A percentile compares a stretch with the other conserved stretches of the same genome.
These are phyloP conservation scores for Dysmachus trigonus DNA, from an alignment of 2,888 invertebrate species.

Conservation along the genomic window DNA sequence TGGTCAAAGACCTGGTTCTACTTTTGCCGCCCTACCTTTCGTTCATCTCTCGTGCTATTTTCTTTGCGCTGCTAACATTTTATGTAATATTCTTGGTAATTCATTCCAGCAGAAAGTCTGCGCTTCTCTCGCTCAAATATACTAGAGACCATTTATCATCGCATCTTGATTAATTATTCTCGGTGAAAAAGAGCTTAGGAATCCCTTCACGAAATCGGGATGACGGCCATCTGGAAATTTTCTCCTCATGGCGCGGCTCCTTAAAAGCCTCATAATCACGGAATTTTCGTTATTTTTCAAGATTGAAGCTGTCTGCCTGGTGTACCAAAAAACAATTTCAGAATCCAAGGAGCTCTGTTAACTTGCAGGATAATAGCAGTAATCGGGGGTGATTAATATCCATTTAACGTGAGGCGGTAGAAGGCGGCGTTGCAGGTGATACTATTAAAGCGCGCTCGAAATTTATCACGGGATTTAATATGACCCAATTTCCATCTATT, in stretches of 20 bases:
- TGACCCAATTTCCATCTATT: not conserved
- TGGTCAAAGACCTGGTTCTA: not conserved
- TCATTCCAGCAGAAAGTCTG: not conserved
- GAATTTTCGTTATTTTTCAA: constrained; percentile 8
- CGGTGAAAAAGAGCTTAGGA: constrained; percentile 6
- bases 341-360: not conserved
- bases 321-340: not conserved
- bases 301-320: not conserved
- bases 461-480: not conserved
- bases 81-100: not conserved
- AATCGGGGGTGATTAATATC: not conserved
- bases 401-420: not conserved
- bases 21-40: not conserved
- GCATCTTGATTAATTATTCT: constrained; percentile 25
- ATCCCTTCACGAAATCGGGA: not conserved
- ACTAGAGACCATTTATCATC: not conserved
- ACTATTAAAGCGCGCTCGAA: not conserved
- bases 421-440: not conserved
- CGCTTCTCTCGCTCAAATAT: not conserved
- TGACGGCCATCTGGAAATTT: constrained; percentile 17
- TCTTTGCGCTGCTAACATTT: not conserved
- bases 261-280: constrained; percentile 1
- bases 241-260: not conserved
- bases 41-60: not conserved
- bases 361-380: not conserved